Base-by-base conservation (phyloP, 2,888 invertebrate species). In the Caenorhabditis macrosperma region DNA sequence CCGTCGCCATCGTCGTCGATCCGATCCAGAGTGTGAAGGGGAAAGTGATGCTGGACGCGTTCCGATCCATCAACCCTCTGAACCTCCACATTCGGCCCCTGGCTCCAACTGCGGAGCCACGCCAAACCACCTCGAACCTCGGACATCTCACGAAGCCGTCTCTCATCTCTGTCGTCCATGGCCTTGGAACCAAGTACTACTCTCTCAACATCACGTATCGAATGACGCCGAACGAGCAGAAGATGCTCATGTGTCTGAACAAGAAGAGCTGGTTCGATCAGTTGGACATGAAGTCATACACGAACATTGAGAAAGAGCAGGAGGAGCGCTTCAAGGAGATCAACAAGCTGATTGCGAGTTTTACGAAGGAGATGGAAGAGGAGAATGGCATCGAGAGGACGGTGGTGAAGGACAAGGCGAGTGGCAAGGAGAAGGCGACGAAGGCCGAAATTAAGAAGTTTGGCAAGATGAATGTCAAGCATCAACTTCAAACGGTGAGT, bases 21-120 rank as follows among this genome's bases (percentile, higher is more conserved):
- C 99, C 99, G 6, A 99, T 99, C 90, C 99, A 99, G 91, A 97
- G 97, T 75, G 99, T 99, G 2, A 99, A 99, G 92, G 99, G 99
- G 64, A 89, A 89, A 83, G 87, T 87, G 15, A 80, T 87, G 60
- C 76, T 87, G 15, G 87, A 87, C 54, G 87, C 86, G 17, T 87
- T 87, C 69, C 86, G 87, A 26, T 85, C 85, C 1, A 84, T 85
- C 38, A 81, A 83, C 54, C 80, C 75, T 20, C 54, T 85, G 59
- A 67, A 75, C 22, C 52, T 84, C 48, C 63, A 64, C 33, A 61
- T 77, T 10, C 59, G 75, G 0, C 64, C 78, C 0, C 60, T 86
- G 22, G 86, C 87, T 38, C 86, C 86, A 17, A 87, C 86, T 24
- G 80, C 82, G 9, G 87, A 86, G 60, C 80, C 87, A 0, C 54